A percentile compares a stretch with the other conserved stretches of the same genome.
Conservation (phyloP, 2,797 vertebrate genomes). For the Chromis chromis region DNA sequence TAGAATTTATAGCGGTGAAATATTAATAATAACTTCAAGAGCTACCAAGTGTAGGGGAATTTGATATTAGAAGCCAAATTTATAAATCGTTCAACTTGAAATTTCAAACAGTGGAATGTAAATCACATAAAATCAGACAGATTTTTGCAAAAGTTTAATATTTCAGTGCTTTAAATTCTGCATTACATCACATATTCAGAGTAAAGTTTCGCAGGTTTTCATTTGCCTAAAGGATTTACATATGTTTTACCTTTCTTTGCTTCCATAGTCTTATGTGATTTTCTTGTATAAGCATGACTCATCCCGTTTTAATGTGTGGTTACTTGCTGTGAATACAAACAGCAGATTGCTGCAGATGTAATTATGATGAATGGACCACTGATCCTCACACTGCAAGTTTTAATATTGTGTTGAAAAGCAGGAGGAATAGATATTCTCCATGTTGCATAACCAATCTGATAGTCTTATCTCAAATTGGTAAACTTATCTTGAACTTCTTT, state of each 20-base stretch:
- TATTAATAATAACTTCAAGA: neutral
- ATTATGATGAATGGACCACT: neutral
- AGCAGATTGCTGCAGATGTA: neutral
- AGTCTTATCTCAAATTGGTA: slow-evolving; percentile 30
- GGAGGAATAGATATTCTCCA: slow-evolving; percentile 2
- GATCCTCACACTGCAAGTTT: slow-evolving; percentile 8
- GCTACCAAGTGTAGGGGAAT: neutral
- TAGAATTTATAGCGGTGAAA: neutral
- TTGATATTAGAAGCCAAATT: no score
- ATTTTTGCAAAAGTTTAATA: no score
- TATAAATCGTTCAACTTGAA: no score
- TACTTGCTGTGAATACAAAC: slow-evolving; percentile 15
- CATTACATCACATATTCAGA: no score
- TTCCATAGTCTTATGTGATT: neutral
- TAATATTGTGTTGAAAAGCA: slow-evolving; percentile 23
- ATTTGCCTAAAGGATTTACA: no score
- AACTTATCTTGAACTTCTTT: slow-evolving; percentile 28
- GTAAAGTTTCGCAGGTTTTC: no score
- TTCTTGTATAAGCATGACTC: neutral
- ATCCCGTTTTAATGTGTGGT: neutral
- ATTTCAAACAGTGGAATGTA: no score
- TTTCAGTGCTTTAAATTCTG: no score
- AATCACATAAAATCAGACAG: no score
- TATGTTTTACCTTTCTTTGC: neutral
- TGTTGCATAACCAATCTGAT: slow-evolving; percentile 28